Evolutionary conservation across 2,797 vertebrate genomes (phyloP).

Genomic region (Pelobates cultripes): DNA sequence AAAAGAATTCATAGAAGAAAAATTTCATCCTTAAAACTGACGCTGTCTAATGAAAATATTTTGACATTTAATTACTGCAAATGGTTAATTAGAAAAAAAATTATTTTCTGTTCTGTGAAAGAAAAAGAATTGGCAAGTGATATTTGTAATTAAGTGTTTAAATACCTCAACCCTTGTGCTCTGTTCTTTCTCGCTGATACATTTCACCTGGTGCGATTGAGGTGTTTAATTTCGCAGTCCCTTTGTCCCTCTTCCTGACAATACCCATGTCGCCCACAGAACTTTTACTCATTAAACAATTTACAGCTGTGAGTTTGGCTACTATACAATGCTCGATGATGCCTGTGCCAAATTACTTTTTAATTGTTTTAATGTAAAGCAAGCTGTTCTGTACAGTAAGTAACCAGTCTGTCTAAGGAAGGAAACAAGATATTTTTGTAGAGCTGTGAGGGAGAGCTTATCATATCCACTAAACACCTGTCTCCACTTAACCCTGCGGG

Average conservation of each 20-base stretch:
- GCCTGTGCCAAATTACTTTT: constrained; percentile 22
- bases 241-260: constrained; percentile 2
- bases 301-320: constrained; percentile 42
- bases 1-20: too few species aligned
- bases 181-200: neutral
- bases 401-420: constrained; percentile 27
- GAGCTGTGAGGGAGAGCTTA: constrained; percentile 48
- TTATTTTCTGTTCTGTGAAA: neutral
- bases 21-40: too few species aligned
- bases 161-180: neutral
- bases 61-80: too few species aligned
- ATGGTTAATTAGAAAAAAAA: neutral
- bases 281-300: constrained; percentile 37
- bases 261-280: constrained; percentile 22
- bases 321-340: constrained; percentile 15
- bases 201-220: neutral
- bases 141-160: constrained; percentile 1
- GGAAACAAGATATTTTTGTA: constrained; percentile 59
- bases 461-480: constrained; percentile 70
- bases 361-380: constrained; percentile 34
- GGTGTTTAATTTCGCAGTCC: constrained; percentile 24
- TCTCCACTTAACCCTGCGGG: constrained; percentile 80
- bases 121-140: neutral
- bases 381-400: neutral
- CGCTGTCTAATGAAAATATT: too few species aligned